phyloP scores from a whole-genome alignment of 2,888 invertebrate species.

The Thera obeliscata region DNA sequence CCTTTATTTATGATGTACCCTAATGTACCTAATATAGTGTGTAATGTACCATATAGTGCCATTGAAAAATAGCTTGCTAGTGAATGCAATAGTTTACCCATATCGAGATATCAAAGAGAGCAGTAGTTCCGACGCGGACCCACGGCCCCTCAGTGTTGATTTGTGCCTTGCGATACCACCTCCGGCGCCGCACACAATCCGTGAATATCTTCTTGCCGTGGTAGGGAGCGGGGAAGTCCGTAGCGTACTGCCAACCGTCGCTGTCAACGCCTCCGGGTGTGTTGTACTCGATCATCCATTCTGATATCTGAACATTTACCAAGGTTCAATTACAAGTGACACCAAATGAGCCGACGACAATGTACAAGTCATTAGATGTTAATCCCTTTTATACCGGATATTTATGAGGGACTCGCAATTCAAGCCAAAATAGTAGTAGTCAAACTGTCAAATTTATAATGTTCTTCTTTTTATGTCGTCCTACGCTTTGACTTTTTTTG shows the following conservation, averaged over 20 bases:
- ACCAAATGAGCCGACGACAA: too few relatives aligned
- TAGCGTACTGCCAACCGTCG: constrained; percentile 98
- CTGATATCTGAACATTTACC: constrained; percentile 85
- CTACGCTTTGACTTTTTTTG: too few relatives aligned
- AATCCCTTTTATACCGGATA: too few relatives aligned
- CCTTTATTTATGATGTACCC: too few relatives aligned
- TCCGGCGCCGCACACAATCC: constrained; percentile 93
- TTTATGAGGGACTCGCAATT: too few relatives aligned
- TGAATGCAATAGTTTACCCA: constrained; percentile 76
- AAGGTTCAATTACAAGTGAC: neutral
- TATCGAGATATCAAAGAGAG: constrained; percentile 91
- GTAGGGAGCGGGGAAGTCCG: constrained; percentile 94
- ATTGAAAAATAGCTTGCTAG: neutral
- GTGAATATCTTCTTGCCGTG: constrained; percentile 94
- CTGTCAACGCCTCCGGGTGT: constrained; percentile 95
- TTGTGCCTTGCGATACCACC: constrained; percentile 94
- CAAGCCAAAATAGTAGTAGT: too few relatives aligned
- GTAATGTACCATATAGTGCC: too few relatives aligned
- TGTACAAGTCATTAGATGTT: too few relatives aligned
- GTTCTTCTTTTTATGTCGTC: too few relatives aligned
- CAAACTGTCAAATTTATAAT: too few relatives aligned
- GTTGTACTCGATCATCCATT: constrained; percentile 97
- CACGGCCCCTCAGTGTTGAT: constrained; percentile 94
- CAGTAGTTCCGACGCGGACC: constrained; percentile 94
- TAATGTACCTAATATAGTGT: too few relatives aligned